Evolutionary conservation across 2,888 invertebrate genomes (phyloP), one percentile per base, ranked within the genome.

Genomic region (Himalopsyche japonica): DNA sequence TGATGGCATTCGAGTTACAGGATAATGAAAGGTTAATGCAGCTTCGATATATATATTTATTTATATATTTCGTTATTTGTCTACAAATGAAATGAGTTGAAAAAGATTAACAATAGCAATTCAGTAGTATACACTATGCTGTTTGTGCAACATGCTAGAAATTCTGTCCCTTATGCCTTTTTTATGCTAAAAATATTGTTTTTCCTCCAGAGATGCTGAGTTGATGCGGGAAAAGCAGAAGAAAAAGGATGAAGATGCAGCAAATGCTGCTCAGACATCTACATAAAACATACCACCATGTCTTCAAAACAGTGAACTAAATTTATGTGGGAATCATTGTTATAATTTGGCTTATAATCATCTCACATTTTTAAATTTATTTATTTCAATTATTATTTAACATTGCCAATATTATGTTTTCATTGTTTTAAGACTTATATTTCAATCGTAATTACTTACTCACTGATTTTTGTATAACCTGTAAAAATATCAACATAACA

Each of bases 221-320:
- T 88, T 96, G 89, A 97, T 97, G 96, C 92, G 97, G 89, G 96
- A 97, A 89, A 97, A 97, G 90, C 97, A 97, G 92, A 93, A 93
- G 89, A 96, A 95, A 91, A 96, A 96, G 89, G 94, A 95, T 89
- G 93, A 93, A 88, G 92, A 92, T 87, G 89, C 88, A 87, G 87
- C 88, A 84, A 86, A 82, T 18, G 76, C 79, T 3, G 76, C 85
- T 7, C 57, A 47, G 32, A 57, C 80, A 7, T 70, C 70, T 27
- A 70, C 70, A 70, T 70, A 70, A 70, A 77, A 27, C 27, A 70
- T 70, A 70, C 70, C 70, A 70, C 30, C 30, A 27, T 70, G 70
- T 70, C 70, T 70, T 70, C 70, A 70, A 70, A 70, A 70, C 70
- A 70, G 70, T 70, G 70, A 70, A 70, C 70, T 70, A 70, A 70